Evolutionary conservation across 2,113 vertebrate genomes (phyloP), one percentile per base, ranked within the genome.

Genomic region (Melanerpes formicivorus): DNA sequence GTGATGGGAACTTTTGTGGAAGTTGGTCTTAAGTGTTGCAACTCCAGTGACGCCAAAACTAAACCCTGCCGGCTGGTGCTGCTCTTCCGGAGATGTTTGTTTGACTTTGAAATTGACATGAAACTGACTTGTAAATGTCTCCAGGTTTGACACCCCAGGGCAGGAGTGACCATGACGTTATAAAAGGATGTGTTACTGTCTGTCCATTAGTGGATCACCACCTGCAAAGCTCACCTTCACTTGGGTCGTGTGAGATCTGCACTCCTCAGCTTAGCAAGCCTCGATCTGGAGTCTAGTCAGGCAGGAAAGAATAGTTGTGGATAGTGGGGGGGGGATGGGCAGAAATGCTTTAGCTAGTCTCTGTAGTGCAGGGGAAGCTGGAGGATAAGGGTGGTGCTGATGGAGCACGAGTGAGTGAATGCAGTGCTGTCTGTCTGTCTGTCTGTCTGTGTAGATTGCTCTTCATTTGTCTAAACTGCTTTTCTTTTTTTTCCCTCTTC

Each of bases 401-500:
- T 19, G 46, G 91, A 79, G 70, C 37, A 21, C 16, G 34, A 65
- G 5, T 37, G 59, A 63, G 52, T 58, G 50, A 88, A 64, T 54
- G 30, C 82, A 91, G 44, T 42, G 55, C 23, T 82, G 30, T 34
- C 34, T 71, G 5, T 50, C 23, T 82, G 30, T 34, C 34, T 71
- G 5, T 50, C 27, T 71, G 5, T 54, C 46, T 56, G 32, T 67
- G 18, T 71, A 44, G 9, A 5, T 88, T 88, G 75, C n/a, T 84
- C 34, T 74, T 78, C 4, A 70, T 83, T 73, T 87, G 54, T 75
- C 87, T 95, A 71, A 95, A 62, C 26, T 72, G 56, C 32, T 64
- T 70, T 17, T 66, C 66, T 79, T 64, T 62, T 26, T 95, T 83
- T 90, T 75, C 91, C 81, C 59, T 26, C 94, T 83, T 90, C 76